phyloP scores from a whole-genome alignment of 23 tunicate genomes.

The Pegea sp. region DNA sequence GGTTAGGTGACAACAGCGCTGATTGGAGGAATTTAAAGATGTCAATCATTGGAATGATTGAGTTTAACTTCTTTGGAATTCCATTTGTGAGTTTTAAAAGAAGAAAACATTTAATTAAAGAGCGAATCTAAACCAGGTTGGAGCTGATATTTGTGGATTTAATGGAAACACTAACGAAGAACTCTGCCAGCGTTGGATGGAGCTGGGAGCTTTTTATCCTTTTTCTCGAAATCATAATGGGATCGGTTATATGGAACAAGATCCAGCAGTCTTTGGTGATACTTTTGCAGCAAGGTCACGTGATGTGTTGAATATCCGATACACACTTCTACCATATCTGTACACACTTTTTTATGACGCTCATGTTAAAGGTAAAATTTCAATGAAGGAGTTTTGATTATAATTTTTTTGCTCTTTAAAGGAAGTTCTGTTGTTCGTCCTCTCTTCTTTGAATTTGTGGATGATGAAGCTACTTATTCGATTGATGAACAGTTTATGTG shows the following conservation, averaged over 20 bases:
- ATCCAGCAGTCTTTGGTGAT: conserved; percentile 90
- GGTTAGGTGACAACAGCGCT: conserved; percentile 92
- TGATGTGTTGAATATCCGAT: conserved; percentile 31
- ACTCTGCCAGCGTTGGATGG: conserved; percentile 85
- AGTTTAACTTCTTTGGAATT: conserved; percentile 90
- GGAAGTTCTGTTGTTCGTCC: conserved; percentile 82
- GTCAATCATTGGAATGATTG: conserved; percentile 89
- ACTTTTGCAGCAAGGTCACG: conserved; percentile 32
- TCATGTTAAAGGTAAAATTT: conserved; percentile 30
- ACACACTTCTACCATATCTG: conserved; percentile 84
- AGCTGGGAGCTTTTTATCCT: conserved; percentile 93
- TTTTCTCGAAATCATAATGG: conserved; percentile 94
- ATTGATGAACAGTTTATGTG: conserved; percentile 95
- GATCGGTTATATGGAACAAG: conserved; percentile 61
- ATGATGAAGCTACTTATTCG: conserved; percentile 34
- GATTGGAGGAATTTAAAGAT: conserved; percentile 66
- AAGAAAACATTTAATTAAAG: neutral
- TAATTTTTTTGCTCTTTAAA: conserved; percentile 1
- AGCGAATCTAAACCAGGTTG: conserved; percentile 16
- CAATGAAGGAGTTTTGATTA: too few relatives aligned
- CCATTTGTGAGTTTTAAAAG: conserved; percentile 32
- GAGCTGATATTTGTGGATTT: conserved; percentile 99
- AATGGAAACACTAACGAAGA: conserved; percentile 35
- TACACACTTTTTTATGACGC: conserved; percentile 79
- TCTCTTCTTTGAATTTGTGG: conserved; percentile 48